Percentiles rank a stretch among this genome's conserved stretches.
Conservation (phyloP, 2,797 vertebrate species). For the Urocyon cinereoargenteus region DNA sequence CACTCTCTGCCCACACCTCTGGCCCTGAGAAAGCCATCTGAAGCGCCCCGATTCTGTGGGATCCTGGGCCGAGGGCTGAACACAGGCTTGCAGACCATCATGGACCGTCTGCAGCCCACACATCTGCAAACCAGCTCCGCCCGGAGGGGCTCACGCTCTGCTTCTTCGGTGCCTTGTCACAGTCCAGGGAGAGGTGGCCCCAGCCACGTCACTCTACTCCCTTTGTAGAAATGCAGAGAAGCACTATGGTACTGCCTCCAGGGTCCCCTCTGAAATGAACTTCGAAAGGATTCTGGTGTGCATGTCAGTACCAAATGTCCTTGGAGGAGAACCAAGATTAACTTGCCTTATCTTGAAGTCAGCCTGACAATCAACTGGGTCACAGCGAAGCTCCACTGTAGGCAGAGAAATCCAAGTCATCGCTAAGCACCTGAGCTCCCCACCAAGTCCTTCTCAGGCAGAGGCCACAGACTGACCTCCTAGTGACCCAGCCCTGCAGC, state of each 20-base stretch:
- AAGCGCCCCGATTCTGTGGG: not conserved
- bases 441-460: not conserved
- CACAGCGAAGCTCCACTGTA: not conserved
- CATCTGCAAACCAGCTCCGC: not conserved
- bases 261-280: not conserved
- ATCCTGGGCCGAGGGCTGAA: not conserved
- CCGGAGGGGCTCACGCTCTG: fast-evolving
- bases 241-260: not conserved
- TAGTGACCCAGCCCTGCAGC: not conserved
- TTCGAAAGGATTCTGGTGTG: not conserved
- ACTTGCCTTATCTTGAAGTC: slow-evolving; percentile 75
- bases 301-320: slow-evolving; percentile 69
- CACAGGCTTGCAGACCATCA: not conserved
- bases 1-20: not conserved
- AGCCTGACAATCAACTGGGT: not conserved
- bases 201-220: fast-evolving
- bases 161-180: not conserved
- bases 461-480: not conserved
- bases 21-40: not conserved
- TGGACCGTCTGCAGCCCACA: not conserved
- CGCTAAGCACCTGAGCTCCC: not conserved
- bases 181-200: not conserved
- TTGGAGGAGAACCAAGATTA: slow-evolving; percentile 72
- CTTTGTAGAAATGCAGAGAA: not conserved
- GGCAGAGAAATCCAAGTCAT: not conserved